Evolutionary conservation across 2,888 invertebrate species (phyloP).

Genomic region (Zhuqinia jingwanae): DNA sequence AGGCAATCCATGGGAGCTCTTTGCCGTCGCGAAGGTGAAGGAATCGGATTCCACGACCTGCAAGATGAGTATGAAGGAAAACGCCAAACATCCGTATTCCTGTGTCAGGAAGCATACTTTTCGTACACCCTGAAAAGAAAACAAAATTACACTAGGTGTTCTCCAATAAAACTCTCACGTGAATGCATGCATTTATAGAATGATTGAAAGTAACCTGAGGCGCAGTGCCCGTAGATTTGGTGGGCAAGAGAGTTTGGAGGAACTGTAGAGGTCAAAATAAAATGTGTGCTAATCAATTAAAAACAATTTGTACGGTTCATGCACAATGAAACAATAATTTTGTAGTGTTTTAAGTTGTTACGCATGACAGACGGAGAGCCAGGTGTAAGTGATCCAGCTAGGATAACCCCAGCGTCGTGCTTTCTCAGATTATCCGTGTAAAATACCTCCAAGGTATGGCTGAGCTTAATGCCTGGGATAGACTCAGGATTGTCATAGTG

Average conservation of each 20-base stretch:
- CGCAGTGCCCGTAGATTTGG: not conserved
- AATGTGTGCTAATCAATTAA: too few species aligned
- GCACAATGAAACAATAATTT: too few species aligned
- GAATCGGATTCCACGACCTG: slow-evolving; percentile 43
- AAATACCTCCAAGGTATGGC: slow-evolving; percentile 28
- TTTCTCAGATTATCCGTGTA: slow-evolving; percentile 35
- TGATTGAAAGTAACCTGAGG: too few species aligned
- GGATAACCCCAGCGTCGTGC: slow-evolving; percentile 16
- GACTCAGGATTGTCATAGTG: slow-evolving; percentile 55
- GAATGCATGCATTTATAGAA: too few species aligned
- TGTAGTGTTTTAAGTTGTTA: too few species aligned
- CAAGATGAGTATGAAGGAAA: slow-evolving; percentile 59
- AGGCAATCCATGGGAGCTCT: slow-evolving; percentile 48
- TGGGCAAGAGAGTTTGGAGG: not conserved
- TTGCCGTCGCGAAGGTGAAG: slow-evolving; percentile 50
- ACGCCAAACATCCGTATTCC: slow-evolving; percentile 59
- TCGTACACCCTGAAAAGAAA: slow-evolving; percentile 24
- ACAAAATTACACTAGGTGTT: too few species aligned
- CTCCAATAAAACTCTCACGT: too few species aligned
- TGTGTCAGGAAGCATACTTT: not conserved
- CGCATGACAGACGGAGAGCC: not conserved
- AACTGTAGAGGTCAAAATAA: too few species aligned
- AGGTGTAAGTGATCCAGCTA: not conserved
- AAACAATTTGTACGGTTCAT: too few species aligned
- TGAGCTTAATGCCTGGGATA: not conserved